Evolutionary conservation across 1,140 invertebrate genomes (phyloP), one percentile per base, ranked within the genome.

Genomic region (Drosophila seguyi): DNA sequence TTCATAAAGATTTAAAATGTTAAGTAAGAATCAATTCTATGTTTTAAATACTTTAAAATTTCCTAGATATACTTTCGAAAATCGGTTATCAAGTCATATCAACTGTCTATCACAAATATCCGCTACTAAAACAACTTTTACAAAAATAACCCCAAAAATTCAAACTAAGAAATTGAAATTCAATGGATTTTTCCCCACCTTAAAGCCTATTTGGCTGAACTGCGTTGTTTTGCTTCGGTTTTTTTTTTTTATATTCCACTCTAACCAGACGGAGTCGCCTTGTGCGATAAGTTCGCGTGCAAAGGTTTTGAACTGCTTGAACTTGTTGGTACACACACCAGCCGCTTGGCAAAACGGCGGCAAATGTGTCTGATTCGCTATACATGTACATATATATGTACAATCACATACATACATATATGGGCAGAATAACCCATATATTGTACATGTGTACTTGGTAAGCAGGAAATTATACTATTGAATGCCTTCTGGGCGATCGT

Each of bases 251-350:
- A 16, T 45, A 16, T 47, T 63, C 68, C 83, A 85, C 75, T 61
- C 78, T 63, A 85, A 81, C 73, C 68, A 74, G 73, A 73, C 67
- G 68, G 38, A 44, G 47, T 56, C 45, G 58, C 47, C 67, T 73
- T 79, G 38, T 67, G 75, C 79, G 84, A 88, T 88, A 87, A 88
- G 84, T 87, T 87, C 76, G 84, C 76, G 84, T 75, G 76, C 84
- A 88, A 87, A 87, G 84, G 84, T 87, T 80, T 66, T 88, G 84
- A 87, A 87, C 84, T 63, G 61, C 85, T 77, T 87, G 84, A 87
- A 87, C 84, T 81, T 77, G 84, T 73, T 76, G 66, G 81, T 53
- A 79, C 55, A 68, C 47, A 50, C 66, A 76, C 36, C 22, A 48
- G 29, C 34, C n/a, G 25, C 29, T 34, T 22, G 58, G 48, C 60